Percentiles rank a stretch among this genome's conserved stretches.
These are phyloP conservation scores for Oceanodroma tethys DNA, from an alignment of 2,113 vertebrate species.

Conservation along the genomic window DNA sequence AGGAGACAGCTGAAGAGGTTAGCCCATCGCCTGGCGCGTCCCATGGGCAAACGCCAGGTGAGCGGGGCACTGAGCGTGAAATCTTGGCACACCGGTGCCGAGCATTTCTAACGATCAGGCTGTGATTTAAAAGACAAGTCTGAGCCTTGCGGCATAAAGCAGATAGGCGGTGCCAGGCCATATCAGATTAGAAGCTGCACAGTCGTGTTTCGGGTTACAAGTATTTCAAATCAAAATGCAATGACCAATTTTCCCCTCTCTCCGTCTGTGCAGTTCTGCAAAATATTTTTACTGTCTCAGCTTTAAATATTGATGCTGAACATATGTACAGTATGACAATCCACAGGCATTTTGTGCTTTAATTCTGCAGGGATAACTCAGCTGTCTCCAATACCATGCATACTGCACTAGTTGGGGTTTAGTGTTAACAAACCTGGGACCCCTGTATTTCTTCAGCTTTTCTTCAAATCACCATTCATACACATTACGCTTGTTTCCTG, in stretches of 20 bases:
- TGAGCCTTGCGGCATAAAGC: background rate
- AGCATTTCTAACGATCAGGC: background rate
- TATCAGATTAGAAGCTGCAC: background rate
- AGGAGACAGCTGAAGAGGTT: conserved; percentile 2
- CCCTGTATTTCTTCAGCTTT: conserved; percentile 21
- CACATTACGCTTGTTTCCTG: background rate
- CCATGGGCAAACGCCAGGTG: background rate
- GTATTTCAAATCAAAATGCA: background rate
- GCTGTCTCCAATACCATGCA: background rate
- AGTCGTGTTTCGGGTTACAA: background rate
- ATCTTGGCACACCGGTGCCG: background rate
- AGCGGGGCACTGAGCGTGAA: background rate
- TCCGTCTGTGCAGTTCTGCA: background rate
- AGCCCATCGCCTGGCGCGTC: background rate
- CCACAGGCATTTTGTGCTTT: background rate
- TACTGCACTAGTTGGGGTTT: background rate
- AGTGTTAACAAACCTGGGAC: background rate
- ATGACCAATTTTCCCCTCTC: background rate
- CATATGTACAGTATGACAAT: conserved; percentile 32
- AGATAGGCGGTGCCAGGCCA: background rate
- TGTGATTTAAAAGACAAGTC: background rate
- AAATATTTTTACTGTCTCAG: conserved; percentile 41
- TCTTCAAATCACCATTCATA: background rate
- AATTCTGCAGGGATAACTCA: conserved; percentile 30
- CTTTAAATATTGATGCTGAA: conserved; percentile 51